phyloP scores from a whole-genome alignment of 2,888 invertebrate genomes.

The Tenthredo scrophulariae region DNA sequence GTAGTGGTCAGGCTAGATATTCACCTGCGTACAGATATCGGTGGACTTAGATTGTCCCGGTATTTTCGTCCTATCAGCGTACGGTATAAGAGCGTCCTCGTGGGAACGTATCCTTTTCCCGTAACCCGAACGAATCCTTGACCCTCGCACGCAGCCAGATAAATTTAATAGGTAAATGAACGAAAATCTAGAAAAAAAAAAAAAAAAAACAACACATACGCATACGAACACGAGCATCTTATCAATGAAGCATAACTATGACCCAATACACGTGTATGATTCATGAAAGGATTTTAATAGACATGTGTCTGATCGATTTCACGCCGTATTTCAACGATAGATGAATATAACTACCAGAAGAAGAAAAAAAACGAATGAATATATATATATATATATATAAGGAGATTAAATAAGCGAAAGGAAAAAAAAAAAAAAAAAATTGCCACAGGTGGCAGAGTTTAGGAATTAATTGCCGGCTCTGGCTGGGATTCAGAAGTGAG shows the following conservation, averaged over 20 bases:
- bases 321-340: constrained; percentile 17
- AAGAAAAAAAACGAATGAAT: background rate
- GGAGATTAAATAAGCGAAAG: background rate
- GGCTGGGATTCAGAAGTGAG: constrained; percentile 65
- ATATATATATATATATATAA: background rate
- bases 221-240: background rate
- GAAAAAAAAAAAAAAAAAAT: constrained; percentile 52
- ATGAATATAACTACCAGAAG: background rate
- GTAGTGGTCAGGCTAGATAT: constrained; percentile 2
- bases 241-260: background rate
- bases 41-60: background rate
- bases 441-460: constrained; percentile 67
- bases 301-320: constrained; percentile 35
- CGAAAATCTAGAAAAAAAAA: background rate
- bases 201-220: too few species aligned
- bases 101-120: constrained; percentile 67
- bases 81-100: constrained; percentile 57
- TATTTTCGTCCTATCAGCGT: background rate
- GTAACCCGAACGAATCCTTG: constrained; percentile 43
- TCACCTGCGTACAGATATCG: background rate
- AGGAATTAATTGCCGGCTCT: constrained; percentile 64
- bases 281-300: constrained; percentile 17
- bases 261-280: background rate
- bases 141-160: background rate
- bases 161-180: background rate